phyloP scores from a whole-genome alignment of 2,797 vertebrate species.

The Echiichthys vipera region DNA sequence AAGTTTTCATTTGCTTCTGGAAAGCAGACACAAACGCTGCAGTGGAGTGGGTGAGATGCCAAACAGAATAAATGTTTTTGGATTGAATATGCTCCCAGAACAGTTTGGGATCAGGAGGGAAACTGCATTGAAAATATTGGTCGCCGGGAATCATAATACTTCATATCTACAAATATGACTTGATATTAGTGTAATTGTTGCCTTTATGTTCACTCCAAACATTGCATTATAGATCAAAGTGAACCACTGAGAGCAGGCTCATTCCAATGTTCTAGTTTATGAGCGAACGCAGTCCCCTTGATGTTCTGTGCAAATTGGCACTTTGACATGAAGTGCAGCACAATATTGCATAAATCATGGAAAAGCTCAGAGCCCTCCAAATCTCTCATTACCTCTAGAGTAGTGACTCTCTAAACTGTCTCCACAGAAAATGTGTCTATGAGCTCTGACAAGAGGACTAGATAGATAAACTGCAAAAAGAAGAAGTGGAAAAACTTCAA shows the following conservation, averaged over 20 bases:
- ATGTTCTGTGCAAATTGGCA: conserved; percentile 43
- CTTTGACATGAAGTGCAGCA: conserved; percentile 24
- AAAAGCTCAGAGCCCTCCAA: conserved; percentile 10
- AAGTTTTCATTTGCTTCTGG: background rate
- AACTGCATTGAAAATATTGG: background rate
- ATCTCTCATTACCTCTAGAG: conserved; percentile 7
- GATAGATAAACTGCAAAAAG: too few species aligned
- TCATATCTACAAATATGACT: conserved; percentile 11
- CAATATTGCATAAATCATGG: conserved; percentile 39
- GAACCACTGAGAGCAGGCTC: conserved; percentile 11
- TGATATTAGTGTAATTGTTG: conserved; percentile 22
- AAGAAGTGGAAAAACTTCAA: background rate
- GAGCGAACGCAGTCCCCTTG: conserved; percentile 23
- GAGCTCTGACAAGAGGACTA: background rate
- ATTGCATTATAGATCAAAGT: conserved; percentile 37
- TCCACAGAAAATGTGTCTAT: conserved; percentile 2
- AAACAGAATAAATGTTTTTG: background rate
- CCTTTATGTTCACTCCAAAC: conserved; percentile 32
- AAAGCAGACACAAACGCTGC: background rate
- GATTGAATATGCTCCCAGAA: background rate
- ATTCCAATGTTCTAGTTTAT: conserved; percentile 31
- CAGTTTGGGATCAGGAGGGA: background rate
- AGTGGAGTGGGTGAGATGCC: background rate
- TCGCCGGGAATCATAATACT: background rate
- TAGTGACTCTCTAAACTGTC: background rate